Evolutionary conservation across 1,140 invertebrate genomes (phyloP).

Genomic region (Wiebesia pumilae): DNA sequence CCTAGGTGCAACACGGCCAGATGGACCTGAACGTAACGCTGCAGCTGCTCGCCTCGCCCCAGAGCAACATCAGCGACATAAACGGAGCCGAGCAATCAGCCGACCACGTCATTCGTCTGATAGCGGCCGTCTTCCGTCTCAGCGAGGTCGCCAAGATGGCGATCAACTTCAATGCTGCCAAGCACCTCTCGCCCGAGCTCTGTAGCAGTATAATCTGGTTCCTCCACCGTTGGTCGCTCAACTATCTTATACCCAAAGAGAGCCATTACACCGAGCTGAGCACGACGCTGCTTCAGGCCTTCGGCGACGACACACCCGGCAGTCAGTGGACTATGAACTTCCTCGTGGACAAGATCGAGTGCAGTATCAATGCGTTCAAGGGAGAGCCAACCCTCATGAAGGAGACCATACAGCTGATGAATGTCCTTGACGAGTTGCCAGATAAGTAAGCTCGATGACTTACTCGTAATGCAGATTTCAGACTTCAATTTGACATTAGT

Average conservation of each 20-base stretch:
- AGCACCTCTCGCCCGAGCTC: conserved; percentile 87
- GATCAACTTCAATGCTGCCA: conserved; percentile 77
- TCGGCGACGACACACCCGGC: conserved; percentile 79
- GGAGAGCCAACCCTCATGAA: conserved; percentile 77
- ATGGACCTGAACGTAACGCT: conserved; percentile 71
- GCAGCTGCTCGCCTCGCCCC: conserved; percentile 74
- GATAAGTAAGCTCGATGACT: conserved; percentile 10
- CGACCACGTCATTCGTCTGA: conserved; percentile 81
- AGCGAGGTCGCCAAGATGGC: conserved; percentile 82
- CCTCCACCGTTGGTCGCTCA: conserved; percentile 83
- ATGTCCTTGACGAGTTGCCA: conserved; percentile 76
- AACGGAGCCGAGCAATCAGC: conserved; percentile 74
- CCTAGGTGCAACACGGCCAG: conserved; percentile 61
- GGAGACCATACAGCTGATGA: conserved; percentile 78
- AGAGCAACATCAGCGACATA: conserved; percentile 72
- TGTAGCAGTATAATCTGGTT: conserved; percentile 88
- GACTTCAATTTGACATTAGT: no score
- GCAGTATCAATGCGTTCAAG: conserved; percentile 77
- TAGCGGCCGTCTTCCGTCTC: conserved; percentile 80
- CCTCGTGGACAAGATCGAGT: conserved; percentile 79
- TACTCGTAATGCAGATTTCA: no score
- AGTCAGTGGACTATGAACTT: conserved; percentile 79
- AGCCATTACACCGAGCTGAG: conserved; percentile 81
- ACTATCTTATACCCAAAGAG: conserved; percentile 84
- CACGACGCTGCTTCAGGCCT: conserved; percentile 75